phyloP scores from a whole-genome alignment of 2,113 vertebrate species.

The Cyphomyrus plagiostoma region DNA sequence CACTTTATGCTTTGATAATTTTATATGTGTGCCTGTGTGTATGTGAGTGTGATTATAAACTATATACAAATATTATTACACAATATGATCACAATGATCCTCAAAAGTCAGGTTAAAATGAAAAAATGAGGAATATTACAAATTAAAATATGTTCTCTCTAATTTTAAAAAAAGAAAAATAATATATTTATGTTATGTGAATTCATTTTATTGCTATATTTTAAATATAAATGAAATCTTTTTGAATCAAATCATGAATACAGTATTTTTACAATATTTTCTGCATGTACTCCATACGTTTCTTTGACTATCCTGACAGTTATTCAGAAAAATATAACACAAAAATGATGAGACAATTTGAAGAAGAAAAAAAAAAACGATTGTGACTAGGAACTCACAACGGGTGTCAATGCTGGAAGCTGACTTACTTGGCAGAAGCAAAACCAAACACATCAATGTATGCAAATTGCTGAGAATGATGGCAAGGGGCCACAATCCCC shows the following conservation, averaged over 20 bases:
- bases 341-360: background rate
- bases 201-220: too few species aligned
- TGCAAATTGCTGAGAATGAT: background rate
- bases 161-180: slow-evolving; percentile 46
- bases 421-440: background rate
- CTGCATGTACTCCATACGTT: background rate
- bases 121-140: slow-evolving; percentile 47
- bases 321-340: background rate
- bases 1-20: slow-evolving; percentile 49
- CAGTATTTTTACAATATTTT: background rate
- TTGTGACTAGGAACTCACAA: background rate
- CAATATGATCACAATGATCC: slow-evolving; percentile 47
- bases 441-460: background rate
- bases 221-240: background rate
- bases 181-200: too few species aligned
- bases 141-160: slow-evolving; percentile 64
- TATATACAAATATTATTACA: slow-evolving; percentile 24
- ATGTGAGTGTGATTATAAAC: too few species aligned
- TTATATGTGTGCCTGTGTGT: too few species aligned
- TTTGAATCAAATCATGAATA: background rate
- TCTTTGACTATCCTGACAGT: background rate
- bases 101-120: slow-evolving; percentile 52
- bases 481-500: background rate
- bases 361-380: background rate
- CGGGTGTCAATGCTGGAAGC: background rate